Evolutionary conservation across 2,888 invertebrate genomes (phyloP).

Genomic region (Encarsia formosa): DNA sequence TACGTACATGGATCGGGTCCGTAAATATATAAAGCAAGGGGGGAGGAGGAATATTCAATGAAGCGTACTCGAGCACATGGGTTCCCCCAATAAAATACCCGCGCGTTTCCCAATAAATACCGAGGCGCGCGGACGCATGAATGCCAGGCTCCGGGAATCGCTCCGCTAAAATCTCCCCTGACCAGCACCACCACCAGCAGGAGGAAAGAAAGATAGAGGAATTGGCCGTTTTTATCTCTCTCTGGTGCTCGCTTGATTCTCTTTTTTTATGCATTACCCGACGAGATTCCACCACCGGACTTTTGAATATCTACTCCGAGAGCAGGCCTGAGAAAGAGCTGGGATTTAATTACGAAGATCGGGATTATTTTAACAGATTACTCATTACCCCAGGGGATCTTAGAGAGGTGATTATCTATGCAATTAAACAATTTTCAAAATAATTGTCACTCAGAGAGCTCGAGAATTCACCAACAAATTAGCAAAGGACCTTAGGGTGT

Average conservation of each 20-base stretch:
- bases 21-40: slow-evolving; percentile 6
- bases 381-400: no score
- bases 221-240: slow-evolving; percentile 33
- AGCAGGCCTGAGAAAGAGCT: slow-evolving; percentile 2
- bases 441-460: no score
- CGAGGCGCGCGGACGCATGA: slow-evolving; percentile 44
- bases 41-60: slow-evolving; percentile 6
- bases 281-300: slow-evolving; percentile 37
- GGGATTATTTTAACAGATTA: no score
- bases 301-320: slow-evolving; percentile 34
- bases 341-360: slow-evolving; percentile 26
- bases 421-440: no score
- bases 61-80: slow-evolving; percentile 18
- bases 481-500: no score
- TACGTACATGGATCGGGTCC: neutral
- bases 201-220: slow-evolving; percentile 18
- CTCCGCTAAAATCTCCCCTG: slow-evolving; percentile 44
- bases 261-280: no score
- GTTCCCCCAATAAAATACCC: slow-evolving; percentile 13
- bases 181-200: slow-evolving; percentile 43
- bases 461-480: no score
- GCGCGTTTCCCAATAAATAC: slow-evolving; percentile 27
- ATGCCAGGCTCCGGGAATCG: slow-evolving; percentile 34
- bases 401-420: no score
- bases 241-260: neutral